Evolutionary conservation across 2,797 vertebrate genomes (phyloP).

Genomic region (Tinamus major): DNA sequence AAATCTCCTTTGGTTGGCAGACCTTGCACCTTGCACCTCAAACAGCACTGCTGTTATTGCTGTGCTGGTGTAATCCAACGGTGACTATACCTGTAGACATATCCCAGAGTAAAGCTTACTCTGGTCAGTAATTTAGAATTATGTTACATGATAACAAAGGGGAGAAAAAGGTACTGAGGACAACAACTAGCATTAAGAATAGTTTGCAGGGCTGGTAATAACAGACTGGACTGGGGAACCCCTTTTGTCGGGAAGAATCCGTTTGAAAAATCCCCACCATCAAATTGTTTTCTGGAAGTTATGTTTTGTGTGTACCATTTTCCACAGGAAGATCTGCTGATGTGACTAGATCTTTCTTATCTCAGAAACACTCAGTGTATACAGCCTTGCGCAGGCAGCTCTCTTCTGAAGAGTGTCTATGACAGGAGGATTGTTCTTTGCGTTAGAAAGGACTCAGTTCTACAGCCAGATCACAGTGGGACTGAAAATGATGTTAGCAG

Average conservation of each 20-base stretch:
- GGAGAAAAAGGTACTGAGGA: not conserved
- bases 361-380: not conserved
- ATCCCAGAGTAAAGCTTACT: not conserved
- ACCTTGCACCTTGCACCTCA: fast-evolving
- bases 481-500: not conserved
- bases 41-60: not conserved
- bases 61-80: fast-evolving
- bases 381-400: not conserved
- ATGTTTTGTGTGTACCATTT: not conserved
- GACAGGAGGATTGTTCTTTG: not conserved
- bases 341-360: not conserved
- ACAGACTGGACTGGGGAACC: too few species aligned
- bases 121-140: not conserved
- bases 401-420: not conserved
- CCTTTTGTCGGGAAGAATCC: not conserved
- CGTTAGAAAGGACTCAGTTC: not conserved
- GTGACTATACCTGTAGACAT: not conserved
- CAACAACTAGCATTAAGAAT: not conserved
- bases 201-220: not conserved
- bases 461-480: not conserved
- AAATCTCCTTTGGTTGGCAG: not conserved
- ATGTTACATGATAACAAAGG: not conserved
- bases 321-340: not conserved
- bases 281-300: not conserved
- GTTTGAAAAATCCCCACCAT: not conserved